Base-by-base conservation (phyloP, 2,888 invertebrate species). In the Spisula solida region DNA sequence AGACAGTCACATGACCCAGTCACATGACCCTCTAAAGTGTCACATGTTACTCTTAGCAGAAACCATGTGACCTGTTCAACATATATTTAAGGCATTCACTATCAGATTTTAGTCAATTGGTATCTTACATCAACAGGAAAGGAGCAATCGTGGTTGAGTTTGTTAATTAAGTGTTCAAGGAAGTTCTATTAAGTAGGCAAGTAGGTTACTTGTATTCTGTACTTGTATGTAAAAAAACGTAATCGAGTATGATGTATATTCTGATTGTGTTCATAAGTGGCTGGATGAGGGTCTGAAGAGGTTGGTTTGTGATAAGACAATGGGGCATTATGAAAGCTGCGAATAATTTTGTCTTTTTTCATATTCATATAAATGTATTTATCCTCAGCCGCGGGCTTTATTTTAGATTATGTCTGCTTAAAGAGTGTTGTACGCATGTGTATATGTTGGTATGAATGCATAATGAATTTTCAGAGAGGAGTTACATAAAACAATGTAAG, bases 21-120 rank as follows among this genome's bases (percentile, higher is more conserved):
- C 29, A 75, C 34, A 75, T 34, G 75, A 18, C 34, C 75, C 18
- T 75, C 29, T 70, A 12, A 70, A 70, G 31, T 31, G 31, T 70
- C 70, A 70, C 70, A 70, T 70, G 70, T 31, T 16, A 12, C 16
- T 14, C 34, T 34, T 18, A 20, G 34, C 75, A 18, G 2, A 34
- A 75, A 12, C 34, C 75, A 75, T 75, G 75, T 75, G 75, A 75
- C 75, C 31, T 75, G 75, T 18, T 34, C 29, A 34, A 75, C 29
- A 75, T 75, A 75, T 75, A 75, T 75, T 75, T 75, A 75, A 75
- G 75, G 75, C 75, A 75, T 75, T 75, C 75, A 75, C 34, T 14
- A 18, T 75, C 75, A 75, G 75, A 25, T 18, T 34, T 34, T 34
- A 75, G 29, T 75, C 75, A 75, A 31, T 75, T 75, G 34, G 18